Evolutionary conservation across 2,113 vertebrate species (phyloP).

Genomic region (Columbina picui): DNA sequence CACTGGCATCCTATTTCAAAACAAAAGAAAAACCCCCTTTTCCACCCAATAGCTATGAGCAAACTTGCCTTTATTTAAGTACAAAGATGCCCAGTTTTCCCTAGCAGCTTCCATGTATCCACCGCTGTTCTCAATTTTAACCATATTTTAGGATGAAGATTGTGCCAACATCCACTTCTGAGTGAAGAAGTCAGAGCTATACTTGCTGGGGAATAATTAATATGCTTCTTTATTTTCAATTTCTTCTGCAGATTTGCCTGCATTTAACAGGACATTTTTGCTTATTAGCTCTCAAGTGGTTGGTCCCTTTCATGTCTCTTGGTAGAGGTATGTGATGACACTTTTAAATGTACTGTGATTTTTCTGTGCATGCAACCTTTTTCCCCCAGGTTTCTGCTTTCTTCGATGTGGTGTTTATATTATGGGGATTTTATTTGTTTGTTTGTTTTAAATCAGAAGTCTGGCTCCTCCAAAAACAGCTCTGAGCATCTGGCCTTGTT

Average conservation of each 20-base stretch:
- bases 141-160: not conserved
- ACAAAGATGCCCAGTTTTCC: not conserved
- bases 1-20: not conserved
- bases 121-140: not conserved
- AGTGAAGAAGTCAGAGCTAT: not conserved
- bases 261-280: not conserved
- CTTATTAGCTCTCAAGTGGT: not conserved
- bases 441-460: not conserved
- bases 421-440: not conserved
- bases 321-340: not conserved
- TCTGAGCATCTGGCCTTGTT: conserved; percentile 28
- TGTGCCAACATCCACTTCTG: not conserved
- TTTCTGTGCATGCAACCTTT: not conserved
- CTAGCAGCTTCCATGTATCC: not conserved
- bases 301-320: not conserved
- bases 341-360: not conserved
- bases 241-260: not conserved
- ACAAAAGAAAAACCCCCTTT: not conserved
- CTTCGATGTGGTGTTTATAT: not conserved
- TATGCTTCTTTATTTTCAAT: not conserved
- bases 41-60: not conserved
- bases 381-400: not conserved
- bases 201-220: not conserved
- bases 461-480: not conserved
- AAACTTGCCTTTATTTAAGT: not conserved